Percentiles rank a stretch among this genome's conserved stretches.
Evolutionary conservation across 2,888 invertebrate species (phyloP).

Genomic region (Cremastinae sp.): DNA sequence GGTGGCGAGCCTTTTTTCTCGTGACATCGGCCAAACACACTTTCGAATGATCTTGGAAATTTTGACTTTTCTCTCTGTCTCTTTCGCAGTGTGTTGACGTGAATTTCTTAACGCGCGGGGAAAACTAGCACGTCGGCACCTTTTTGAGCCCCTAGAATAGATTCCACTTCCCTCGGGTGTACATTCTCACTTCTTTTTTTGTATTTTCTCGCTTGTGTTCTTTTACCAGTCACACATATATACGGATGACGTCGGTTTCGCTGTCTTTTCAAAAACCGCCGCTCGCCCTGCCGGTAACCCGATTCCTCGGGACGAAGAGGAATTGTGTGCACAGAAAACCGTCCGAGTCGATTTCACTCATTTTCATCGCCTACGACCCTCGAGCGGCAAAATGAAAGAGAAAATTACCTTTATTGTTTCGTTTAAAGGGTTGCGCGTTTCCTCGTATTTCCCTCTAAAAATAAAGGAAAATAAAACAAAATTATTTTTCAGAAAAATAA

Average conservation of each 20-base stretch:
- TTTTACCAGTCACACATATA: constrained; percentile 39
- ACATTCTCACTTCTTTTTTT: not conserved
- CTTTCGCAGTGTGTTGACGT: constrained; percentile 53
- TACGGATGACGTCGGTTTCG: constrained; percentile 28
- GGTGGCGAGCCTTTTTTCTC: constrained; percentile 36
- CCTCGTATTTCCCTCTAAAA: constrained; percentile 14
- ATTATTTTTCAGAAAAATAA: constrained; percentile 1
- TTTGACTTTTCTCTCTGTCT: too few species aligned
- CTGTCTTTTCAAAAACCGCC: constrained; percentile 68
- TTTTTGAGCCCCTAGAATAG: constrained; percentile 63
- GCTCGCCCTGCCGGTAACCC: constrained; percentile 65
- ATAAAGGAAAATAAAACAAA: constrained; percentile 24
- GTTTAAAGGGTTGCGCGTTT: constrained; percentile 59
- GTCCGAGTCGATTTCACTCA: constrained; percentile 49
- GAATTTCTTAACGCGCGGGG: constrained; percentile 61
- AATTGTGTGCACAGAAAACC: constrained; percentile 29
- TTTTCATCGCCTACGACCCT: constrained; percentile 23
- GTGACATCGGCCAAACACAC: constrained; percentile 60
- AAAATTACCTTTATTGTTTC: constrained; percentile 58
- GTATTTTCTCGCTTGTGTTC: constrained; percentile 24
- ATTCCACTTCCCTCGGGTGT: constrained; percentile 45
- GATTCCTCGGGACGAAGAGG: constrained; percentile 63
- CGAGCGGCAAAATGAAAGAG: constrained; percentile 57
- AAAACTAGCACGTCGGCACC: constrained; percentile 67
- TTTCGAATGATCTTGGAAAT: not conserved